These are phyloP conservation scores for Leptinotarsa undecemlineata DNA, from an alignment of 1,140 invertebrate species.

Conservation along the genomic window DNA sequence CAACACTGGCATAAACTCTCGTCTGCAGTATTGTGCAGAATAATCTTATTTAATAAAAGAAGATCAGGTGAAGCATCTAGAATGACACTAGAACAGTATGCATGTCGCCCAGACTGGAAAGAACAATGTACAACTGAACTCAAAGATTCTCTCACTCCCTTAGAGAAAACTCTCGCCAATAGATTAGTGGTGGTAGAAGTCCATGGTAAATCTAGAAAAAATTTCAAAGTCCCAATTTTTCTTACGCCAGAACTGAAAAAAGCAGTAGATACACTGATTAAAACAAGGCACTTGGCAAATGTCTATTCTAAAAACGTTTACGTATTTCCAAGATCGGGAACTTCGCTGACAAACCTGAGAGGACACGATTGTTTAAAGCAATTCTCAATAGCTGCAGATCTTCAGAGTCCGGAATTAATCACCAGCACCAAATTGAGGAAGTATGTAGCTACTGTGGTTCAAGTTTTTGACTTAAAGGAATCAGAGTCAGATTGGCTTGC, in stretches of 20 bases:
- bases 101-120: neutral
- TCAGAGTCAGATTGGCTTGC: conserved; percentile 2
- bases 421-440: neutral
- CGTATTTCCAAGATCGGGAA: neutral
- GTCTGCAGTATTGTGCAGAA: neutral
- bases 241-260: neutral
- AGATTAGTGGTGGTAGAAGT: neutral
- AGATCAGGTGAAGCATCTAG: neutral
- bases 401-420: neutral
- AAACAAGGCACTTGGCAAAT: neutral
- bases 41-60: neutral
- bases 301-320: neutral
- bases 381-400: neutral
- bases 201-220: neutral
- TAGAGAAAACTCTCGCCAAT: neutral
- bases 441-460: neutral
- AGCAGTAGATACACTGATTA: neutral
- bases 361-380: neutral
- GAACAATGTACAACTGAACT: neutral
- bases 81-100: neutral
- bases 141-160: neutral
- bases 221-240: neutral
- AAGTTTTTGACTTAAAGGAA: neutral
- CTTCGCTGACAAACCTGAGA: neutral
- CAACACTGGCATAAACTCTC: neutral